Evolutionary conservation across 1,140 invertebrate genomes (phyloP).

Genomic region (Tribolium madens): DNA sequence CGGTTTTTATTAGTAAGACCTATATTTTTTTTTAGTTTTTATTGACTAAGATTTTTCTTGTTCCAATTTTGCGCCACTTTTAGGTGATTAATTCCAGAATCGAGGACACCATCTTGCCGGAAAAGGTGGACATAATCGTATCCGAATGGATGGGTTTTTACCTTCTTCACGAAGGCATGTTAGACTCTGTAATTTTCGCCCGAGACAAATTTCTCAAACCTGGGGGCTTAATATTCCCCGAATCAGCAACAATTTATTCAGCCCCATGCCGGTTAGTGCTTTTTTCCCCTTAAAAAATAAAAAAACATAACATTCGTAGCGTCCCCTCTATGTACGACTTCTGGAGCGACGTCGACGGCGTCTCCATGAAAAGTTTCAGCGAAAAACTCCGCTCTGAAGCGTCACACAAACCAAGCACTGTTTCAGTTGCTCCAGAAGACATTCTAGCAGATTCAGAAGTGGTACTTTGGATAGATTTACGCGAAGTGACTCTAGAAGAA

Average conservation of each 20-base stretch:
- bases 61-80: conserved; percentile 20
- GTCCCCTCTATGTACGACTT: conserved; percentile 74
- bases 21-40: too few species aligned
- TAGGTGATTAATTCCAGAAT: conserved; percentile 79
- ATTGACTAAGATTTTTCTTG: too few species aligned
- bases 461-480: conserved; percentile 72
- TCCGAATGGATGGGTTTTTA: conserved; percentile 99
- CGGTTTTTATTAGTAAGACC: too few species aligned
- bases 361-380: conserved; percentile 71
- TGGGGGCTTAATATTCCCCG: conserved; percentile 78
- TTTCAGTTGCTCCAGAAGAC: conserved; percentile 67
- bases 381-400: conserved; percentile 66
- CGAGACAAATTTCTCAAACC: conserved; percentile 91
- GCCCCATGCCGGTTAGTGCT: conserved; percentile 73
- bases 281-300: too few species aligned
- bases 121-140: conserved; percentile 96
- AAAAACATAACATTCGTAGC: conserved; percentile 61
- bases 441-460: conserved; percentile 69
- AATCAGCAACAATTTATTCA: conserved; percentile 72
- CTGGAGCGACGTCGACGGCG: conserved; percentile 71
- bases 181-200: conserved; percentile 91
- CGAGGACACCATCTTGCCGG: conserved; percentile 82
- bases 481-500: conserved; percentile 68
- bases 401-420: conserved; percentile 67
- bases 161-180: conserved; percentile 97